Base-by-base conservation (phyloP, 2,113 vertebrate genomes). In the Phrynocephalus versicolor region DNA sequence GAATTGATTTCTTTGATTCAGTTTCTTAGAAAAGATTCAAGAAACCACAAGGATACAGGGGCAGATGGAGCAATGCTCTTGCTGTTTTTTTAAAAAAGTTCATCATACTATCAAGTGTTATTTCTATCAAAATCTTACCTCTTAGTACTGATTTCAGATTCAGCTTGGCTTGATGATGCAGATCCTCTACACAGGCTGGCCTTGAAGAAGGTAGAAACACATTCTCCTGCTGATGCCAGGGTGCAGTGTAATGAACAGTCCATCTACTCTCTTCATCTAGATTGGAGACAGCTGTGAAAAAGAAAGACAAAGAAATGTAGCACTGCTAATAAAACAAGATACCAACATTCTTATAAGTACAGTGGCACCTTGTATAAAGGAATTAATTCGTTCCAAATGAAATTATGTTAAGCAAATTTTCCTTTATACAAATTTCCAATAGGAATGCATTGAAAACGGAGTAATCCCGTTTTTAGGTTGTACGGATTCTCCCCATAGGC, bases 201-300 rank as follows among this genome's bases (percentile, higher is more conserved):
- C 99, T 96, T 33, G 95, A 97, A 79, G 96, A 92, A 0, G 98
- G 98, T 65, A 99, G 93, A 92, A 99, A 99, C 60, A 99, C 98
- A 60, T 99, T 99, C 91, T 99, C 98, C 94, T 99, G 98, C 95
- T 99, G 98, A 90, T 99, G 98, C 98, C 98, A 99, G 0, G 98
- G 98, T 10, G 98, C 98, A 0, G 96, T 97, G 93, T 99, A 99
- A 92, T 99, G 99, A 76, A 99, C 99, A 0, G 97, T 97, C 99
- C 98, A 99, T 90, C 98, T 97, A 86, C 97, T 99, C 95, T 99
- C 99, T 94, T 99, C 98, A 30, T 99, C 99, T 93, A 99, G 95
- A 94, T 98, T 99, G 91, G 99, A 99, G 93, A 99, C 98, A 60
- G 98, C 99, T 99, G 93, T 16, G 88, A 82, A 93, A 80, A 93